Percentiles rank a stretch among this genome's conserved stretches.
These are phyloP conservation scores for Spisula solida DNA, from an alignment of 2,888 invertebrate genomes.

Conservation along the genomic window DNA sequence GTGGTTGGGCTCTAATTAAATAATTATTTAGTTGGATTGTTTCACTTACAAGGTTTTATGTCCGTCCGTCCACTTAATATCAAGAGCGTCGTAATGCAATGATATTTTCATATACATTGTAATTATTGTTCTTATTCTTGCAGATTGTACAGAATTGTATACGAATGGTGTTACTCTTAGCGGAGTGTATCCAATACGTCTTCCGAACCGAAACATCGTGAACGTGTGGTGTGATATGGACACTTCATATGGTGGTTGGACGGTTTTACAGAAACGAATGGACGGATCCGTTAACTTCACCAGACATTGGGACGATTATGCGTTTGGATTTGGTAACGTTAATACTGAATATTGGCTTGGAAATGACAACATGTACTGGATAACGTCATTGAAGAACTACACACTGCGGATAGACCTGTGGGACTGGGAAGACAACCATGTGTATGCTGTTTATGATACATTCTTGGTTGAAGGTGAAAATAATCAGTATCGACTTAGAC, in stretches of 20 bases:
- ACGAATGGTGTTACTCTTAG: conserved; percentile 90
- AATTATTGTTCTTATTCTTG: conserved; percentile 55
- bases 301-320: conserved; percentile 94
- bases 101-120: background rate
- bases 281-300: conserved; percentile 95
- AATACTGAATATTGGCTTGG: conserved; percentile 95
- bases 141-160: conserved; percentile 89
- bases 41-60: no score
- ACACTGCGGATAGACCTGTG: conserved; percentile 93
- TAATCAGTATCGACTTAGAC: conserved; percentile 92
- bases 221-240: conserved; percentile 91
- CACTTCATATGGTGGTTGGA: conserved; percentile 90
- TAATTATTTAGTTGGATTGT: no score
- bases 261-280: conserved; percentile 93
- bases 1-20: no score
- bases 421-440: conserved; percentile 94
- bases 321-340: conserved; percentile 92
- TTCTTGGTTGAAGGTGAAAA: conserved; percentile 91
- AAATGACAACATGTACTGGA: conserved; percentile 93
- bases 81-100: no score
- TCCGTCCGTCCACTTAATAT: no score
- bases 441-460: conserved; percentile 93
- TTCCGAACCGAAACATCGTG: conserved; percentile 90
- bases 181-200: conserved; percentile 92
- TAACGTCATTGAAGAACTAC: conserved; percentile 89